Evolutionary conservation across 2,113 vertebrate genomes (phyloP), one percentile per base, ranked within the genome.

Genomic region (Sinocyclocheilus rhinocerous): DNA sequence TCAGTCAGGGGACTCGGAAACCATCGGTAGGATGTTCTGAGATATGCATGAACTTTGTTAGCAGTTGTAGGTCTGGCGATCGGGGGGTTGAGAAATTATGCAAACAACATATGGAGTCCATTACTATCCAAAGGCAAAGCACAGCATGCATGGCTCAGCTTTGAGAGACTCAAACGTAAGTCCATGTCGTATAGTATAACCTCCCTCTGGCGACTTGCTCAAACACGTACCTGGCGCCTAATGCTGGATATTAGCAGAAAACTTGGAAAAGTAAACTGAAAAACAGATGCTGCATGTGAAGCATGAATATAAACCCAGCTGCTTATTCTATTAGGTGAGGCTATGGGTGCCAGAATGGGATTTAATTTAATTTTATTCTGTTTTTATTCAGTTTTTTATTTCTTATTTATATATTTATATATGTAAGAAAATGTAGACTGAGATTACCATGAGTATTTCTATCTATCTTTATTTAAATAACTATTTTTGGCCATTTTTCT

Each of bases 81-180:
- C 50, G 18, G 50, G 72, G 15, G 65, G 80, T 61, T 69, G 83
- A 75, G 88, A 84, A 87, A 87, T 89, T 69, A 93, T 91, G 89
- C 90, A 91, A 92, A 92, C 92, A 92, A 91, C 94, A 95, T 94
- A 91, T 94, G 93, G 94, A 91, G 93, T 89, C 92, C 91, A 93
- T 95, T 94, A 93, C 73, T 55, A 89, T 86, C 85, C 85, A 79
- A 85, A 89, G 87, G 90, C 87, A 87, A 90, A 92, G 91, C 89
- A 83, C 80, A 79, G 81, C 42, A 85, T 88, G 84, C 29, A 81
- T 87, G 81, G 87, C 90, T 92, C 61, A 70, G 76, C 33, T 76
- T 81, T 18, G 75, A 85, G 81, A 78, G 76, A 88, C 33, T 42
- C 63, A 42, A 89, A 87, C 84, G 59, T 84, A 85, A 87, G 85